Percentiles rank a stretch among this genome's conserved stretches.
Evolutionary conservation across 1,140 invertebrate genomes (phyloP).

Genomic region (Halotydeus destructor): DNA sequence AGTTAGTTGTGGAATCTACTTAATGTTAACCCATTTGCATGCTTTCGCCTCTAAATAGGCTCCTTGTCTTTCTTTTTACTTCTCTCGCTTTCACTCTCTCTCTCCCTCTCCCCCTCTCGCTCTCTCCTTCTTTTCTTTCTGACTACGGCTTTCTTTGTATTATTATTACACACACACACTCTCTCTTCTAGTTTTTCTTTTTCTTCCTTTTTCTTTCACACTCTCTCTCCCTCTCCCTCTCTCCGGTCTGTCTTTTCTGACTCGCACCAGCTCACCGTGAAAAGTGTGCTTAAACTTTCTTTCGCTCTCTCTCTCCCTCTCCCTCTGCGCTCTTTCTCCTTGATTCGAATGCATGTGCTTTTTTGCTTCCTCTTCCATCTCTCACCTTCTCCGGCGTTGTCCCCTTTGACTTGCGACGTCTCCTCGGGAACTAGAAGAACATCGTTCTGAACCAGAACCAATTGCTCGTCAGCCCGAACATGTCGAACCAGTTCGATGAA

Average conservation of each 20-base stretch:
- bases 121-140: not conserved
- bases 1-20: too few species aligned
- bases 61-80: not conserved
- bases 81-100: not conserved
- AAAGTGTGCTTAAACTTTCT: not conserved
- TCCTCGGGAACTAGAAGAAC: constrained; percentile 2
- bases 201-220: not conserved
- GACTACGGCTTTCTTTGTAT: not conserved
- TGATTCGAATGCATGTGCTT: not conserved
- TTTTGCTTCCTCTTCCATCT: not conserved
- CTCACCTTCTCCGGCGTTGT: constrained; percentile 1
- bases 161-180: not conserved
- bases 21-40: too few species aligned
- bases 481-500: constrained; percentile 4
- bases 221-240: not conserved
- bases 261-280: not conserved
- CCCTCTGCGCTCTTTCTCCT: not conserved
- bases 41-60: too few species aligned
- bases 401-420: not conserved
- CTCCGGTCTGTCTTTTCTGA: not conserved
- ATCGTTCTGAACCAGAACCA: constrained; percentile 1
- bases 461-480: not conserved
- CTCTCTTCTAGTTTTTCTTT: not conserved
- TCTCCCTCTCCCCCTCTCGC: not conserved
- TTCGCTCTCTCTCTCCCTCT: not conserved